These are phyloP conservation scores for Zootermopsis nevadensis DNA, from an alignment of 2,888 invertebrate genomes.

Conservation along the genomic window DNA sequence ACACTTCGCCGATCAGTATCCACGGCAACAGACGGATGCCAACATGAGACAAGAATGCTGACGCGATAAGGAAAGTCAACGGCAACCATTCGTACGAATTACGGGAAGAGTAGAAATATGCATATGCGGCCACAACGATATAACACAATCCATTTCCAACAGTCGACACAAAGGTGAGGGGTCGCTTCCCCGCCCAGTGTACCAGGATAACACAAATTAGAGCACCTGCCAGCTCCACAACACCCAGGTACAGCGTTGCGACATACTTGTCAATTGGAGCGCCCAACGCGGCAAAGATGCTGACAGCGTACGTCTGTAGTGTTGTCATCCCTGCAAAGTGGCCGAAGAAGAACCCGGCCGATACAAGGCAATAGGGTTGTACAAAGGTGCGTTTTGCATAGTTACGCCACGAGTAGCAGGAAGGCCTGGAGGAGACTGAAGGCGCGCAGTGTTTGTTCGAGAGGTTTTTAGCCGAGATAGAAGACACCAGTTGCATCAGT, in stretches of 20 bases:
- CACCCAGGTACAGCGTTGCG: slow-evolving; percentile 78
- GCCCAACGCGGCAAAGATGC: slow-evolving; percentile 64
- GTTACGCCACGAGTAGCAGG: slow-evolving; percentile 44
- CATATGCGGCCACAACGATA: slow-evolving; percentile 70
- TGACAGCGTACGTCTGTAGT: slow-evolving; percentile 65
- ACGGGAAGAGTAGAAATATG: slow-evolving; percentile 58
- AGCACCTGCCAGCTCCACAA: slow-evolving; percentile 75
- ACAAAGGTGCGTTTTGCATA: slow-evolving; percentile 68
- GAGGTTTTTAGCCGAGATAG: not conserved
- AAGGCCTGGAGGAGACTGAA: not conserved
- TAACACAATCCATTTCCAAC: slow-evolving; percentile 75
- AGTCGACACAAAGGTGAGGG: slow-evolving; percentile 75
- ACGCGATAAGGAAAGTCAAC: slow-evolving; percentile 71
- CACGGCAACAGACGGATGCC: slow-evolving; percentile 80
- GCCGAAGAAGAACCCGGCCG: slow-evolving; percentile 76
- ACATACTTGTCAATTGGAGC: slow-evolving; percentile 82
- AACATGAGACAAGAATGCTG: slow-evolving; percentile 77
- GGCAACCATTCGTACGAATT: slow-evolving; percentile 71
- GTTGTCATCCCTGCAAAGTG: slow-evolving; percentile 82
- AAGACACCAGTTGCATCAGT: not conserved
- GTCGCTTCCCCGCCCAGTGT: slow-evolving; percentile 79
- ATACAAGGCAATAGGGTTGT: slow-evolving; percentile 75
- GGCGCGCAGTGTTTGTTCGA: slow-evolving; percentile 1
- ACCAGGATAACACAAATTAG: slow-evolving; percentile 74
- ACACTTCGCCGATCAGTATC: slow-evolving; percentile 84